A percentile compares a stretch with the other conserved stretches of the same genome.
These are phyloP conservation scores for Silurus meridionalis DNA, from an alignment of 2,113 vertebrate genomes.

Conservation along the genomic window DNA sequence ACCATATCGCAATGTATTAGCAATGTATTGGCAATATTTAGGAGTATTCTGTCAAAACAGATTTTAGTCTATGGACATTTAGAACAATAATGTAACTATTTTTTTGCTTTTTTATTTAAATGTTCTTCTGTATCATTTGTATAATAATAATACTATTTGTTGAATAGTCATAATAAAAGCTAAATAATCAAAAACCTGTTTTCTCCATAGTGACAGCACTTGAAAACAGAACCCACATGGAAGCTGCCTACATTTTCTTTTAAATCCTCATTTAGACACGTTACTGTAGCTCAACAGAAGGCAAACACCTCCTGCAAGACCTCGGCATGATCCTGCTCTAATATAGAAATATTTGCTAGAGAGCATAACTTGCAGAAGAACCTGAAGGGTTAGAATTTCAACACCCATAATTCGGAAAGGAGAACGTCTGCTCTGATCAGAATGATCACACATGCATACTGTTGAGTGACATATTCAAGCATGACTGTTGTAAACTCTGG, in stretches of 20 bases:
- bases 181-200: conserved; percentile 25
- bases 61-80: too few relatives aligned
- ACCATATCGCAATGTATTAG: too few relatives aligned
- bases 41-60: not conserved
- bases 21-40: too few relatives aligned
- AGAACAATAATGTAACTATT: not conserved
- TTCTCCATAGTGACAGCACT: conserved; percentile 22
- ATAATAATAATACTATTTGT: too few relatives aligned
- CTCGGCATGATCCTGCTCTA: not conserved
- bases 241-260: not conserved
- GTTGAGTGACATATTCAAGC: not conserved
- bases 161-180: too few relatives aligned
- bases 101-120: not conserved
- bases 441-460: not conserved
- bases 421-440: not conserved
- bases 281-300: not conserved
- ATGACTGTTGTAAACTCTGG: not conserved
- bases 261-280: not conserved
- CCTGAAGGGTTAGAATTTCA: not conserved
- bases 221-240: conserved; percentile 16
- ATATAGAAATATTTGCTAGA: not conserved
- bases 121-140: not conserved
- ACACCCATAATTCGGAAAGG: not conserved
- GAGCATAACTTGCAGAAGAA: not conserved
- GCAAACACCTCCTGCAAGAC: not conserved